A percentile compares a stretch with the other conserved stretches of the same genome.
Evolutionary conservation across 1,140 invertebrate species (phyloP).

Genomic region (Maconellicoccus hirsutus): DNA sequence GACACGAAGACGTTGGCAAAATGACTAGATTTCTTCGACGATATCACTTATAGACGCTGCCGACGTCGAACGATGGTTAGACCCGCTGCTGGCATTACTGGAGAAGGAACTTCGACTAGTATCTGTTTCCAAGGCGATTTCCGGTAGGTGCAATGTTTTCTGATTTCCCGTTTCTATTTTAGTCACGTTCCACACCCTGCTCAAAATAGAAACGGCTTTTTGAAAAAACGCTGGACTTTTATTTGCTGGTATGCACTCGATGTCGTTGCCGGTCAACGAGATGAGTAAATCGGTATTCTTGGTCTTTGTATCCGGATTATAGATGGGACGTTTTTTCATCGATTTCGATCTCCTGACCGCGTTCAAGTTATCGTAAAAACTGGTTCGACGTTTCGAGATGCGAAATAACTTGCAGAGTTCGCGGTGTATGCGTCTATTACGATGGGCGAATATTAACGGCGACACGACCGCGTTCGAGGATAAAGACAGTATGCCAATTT

Average conservation of each 20-base stretch:
- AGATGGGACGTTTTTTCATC: constrained; percentile 23
- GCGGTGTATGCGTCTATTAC: constrained; percentile 59
- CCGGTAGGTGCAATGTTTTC: constrained; percentile 36
- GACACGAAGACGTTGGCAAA: neutral
- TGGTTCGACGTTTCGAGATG: constrained; percentile 34
- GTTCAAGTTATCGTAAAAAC: constrained; percentile 32
- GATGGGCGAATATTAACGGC: constrained; percentile 64
- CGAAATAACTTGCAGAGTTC: constrained; percentile 51
- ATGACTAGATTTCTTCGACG: constrained; percentile 12
- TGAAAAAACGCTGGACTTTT: neutral
- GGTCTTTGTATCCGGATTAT: constrained; percentile 23
- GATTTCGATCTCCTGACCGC: constrained; percentile 3
- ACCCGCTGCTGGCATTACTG: constrained; percentile 37
- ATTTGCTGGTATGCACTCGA: neutral
- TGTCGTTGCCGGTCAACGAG: neutral
- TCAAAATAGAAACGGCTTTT: constrained; percentile 10
- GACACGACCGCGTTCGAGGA: constrained; percentile 55
- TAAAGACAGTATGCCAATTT: constrained; percentile 49
- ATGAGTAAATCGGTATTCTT: constrained; percentile 32
- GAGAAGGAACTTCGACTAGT: constrained; percentile 43
- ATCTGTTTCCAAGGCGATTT: constrained; percentile 38
- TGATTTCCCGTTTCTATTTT: neutral
- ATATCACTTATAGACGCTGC: constrained; percentile 33
- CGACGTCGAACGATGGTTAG: constrained; percentile 38
- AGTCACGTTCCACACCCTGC: neutral